Conservation (phyloP, 2,113 vertebrate genomes). For the Stigmatopora nigra region DNA sequence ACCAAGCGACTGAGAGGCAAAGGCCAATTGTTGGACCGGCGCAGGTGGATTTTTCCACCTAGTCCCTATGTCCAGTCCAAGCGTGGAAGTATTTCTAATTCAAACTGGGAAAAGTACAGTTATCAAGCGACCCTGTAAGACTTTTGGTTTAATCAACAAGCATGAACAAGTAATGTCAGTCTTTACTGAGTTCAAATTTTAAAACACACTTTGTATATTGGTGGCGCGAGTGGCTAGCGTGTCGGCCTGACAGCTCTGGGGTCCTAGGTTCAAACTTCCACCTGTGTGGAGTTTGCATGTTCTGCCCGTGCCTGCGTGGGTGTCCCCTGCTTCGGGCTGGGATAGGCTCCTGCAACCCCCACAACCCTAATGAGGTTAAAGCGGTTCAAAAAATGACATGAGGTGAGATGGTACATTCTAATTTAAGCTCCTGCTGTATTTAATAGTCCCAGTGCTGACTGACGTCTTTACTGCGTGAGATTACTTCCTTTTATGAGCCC, state of each 20-base stretch:
- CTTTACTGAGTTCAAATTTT: slow-evolving; percentile 25
- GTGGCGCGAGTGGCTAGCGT: too few species aligned
- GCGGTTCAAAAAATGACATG: too few species aligned
- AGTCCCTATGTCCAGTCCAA: not conserved
- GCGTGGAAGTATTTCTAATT: not conserved
- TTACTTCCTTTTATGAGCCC: slow-evolving; percentile 39
- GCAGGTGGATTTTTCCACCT: too few species aligned
- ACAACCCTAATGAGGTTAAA: too few species aligned
- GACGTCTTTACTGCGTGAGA: slow-evolving; percentile 25
- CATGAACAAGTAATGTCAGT: not conserved
- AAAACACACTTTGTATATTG: slow-evolving; percentile 13
- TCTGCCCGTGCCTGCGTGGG: too few species aligned
- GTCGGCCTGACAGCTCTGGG: too few species aligned
- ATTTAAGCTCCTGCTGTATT: slow-evolving; percentile 21
- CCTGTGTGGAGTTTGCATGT: too few species aligned
- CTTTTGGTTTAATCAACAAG: not conserved
- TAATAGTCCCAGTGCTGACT: slow-evolving; percentile 35
- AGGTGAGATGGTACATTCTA: slow-evolving; percentile 4
- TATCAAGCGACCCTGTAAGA: not conserved
- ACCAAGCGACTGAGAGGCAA: too few species aligned
- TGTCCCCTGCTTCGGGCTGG: too few species aligned
- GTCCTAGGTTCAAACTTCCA: too few species aligned
- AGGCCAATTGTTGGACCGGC: too few species aligned
- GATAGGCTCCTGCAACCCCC: too few species aligned
- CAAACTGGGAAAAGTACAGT: not conserved